Evolutionary conservation across 2,888 invertebrate species (phyloP), one percentile per base, ranked within the genome.

Genomic region (Harpalus rubripes): DNA sequence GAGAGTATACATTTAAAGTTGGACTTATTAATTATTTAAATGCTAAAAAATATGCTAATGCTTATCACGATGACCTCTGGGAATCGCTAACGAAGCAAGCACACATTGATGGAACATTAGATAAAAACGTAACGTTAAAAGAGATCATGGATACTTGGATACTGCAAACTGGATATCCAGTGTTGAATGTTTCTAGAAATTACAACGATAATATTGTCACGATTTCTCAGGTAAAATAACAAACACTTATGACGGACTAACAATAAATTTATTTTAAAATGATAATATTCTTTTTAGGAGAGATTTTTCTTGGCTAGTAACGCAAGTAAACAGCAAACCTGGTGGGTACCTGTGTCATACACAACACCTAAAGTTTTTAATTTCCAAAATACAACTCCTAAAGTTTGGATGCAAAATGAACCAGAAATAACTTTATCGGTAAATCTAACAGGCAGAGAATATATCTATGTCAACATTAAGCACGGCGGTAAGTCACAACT

Each of bases 1-100:
- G 95, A 0, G 94, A 94, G 87, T 91, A 91, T 26, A 92, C 92
- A 0, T 94, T 94, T 89, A 92, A 92, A 80, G 88, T 89, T 10
- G 93, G 93, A 5, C 89, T 94, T 0, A 92, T 91, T 39, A 92
- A 92, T 86, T 93, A 93, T 87, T 89, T 95, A 44, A 90, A 91
- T 22, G 90, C 89, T 7, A 93, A 92, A 87, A 90, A 92, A 85
- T 95, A 93, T 88, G 90, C 90, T 5, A 95, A 94, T 88, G 95
- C 95, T 0, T 93, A 94, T 86, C 94, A 94, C 87, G 92, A 93
- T 86, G 95, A 96, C 88, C 91, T 96, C n/a, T 96, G 96, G 94
- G 90, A 92, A 12, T 92, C 93, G 12, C 91, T 96, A 87, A 94
- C 94, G 0, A 92, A 93, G 84, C 93, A 93, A 87, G 95, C 92